Evolutionary conservation across 2,797 vertebrate genomes (phyloP), one percentile per base, ranked within the genome.

Genomic region (Coreius guichenoti): DNA sequence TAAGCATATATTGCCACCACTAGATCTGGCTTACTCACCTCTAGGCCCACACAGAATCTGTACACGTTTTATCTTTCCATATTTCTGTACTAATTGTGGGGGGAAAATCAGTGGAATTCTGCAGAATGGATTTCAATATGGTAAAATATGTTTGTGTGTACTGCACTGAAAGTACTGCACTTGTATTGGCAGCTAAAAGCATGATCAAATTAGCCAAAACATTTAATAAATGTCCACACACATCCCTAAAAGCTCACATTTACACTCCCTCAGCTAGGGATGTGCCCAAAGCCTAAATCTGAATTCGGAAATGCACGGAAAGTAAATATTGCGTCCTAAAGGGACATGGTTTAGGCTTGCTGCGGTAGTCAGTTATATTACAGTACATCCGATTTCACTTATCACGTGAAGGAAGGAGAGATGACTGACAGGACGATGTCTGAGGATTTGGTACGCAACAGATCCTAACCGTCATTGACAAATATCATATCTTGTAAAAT

Each of bases 11-110:
- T 56, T 36, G 58, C 81, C 33, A 2, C 81, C 43, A 65, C 81
- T 75, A 47, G 58, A 75, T 74, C 45, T 83, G 82, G 82, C 73
- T 76, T 77, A 56, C 81, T 82, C 81, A 78, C 36, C 69, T 78
- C 74, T 61, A 51, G 69, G 65, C 83, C 83, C 75, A 84, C 75
- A 79, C 65, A 31, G 45, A 77, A 68, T 84, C 83, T 78, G 65
- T 67, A 84, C 36, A 69, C 73, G 43, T 84, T 77, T 51, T 81
- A 78, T 29, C 36, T 17, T 63, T 45, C 36, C 17, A 54, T 45
- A 43, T 45, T 56, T 70, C 63, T 84, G 49, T 61, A 29, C 49
- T 79, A 51, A 70, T 58, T 77, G 49, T 47, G 83, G n/a, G 16
- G 33, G 13, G 39, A 7, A 26, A 33, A 47, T 78, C 31, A 16